A percentile compares a stretch with the other conserved stretches of the same genome.
Conservation (phyloP, 1,140 invertebrate species). For the Diploscapter pachys region DNA sequence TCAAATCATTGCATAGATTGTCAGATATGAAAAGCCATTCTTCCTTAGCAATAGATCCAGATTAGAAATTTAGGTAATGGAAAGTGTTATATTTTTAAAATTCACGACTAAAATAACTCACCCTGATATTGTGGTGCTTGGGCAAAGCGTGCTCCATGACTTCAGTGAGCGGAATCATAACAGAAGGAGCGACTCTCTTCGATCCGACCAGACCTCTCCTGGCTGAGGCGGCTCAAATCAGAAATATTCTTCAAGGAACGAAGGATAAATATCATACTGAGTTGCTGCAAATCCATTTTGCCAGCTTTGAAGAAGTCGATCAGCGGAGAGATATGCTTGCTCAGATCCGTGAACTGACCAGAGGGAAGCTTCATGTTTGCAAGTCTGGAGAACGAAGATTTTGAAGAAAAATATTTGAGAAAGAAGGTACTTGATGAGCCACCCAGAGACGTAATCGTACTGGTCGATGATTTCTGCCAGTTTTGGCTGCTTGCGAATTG, state of each 20-base stretch:
- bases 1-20: no score
- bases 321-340: not conserved
- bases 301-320: no score
- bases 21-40: no score
- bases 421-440: conserved; percentile 25
- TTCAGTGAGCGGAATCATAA: conserved; percentile 23
- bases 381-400: not conserved
- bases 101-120: no score
- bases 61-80: no score
- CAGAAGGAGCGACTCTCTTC: not conserved
- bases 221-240: no score
- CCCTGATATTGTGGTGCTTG: not conserved
- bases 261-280: no score
- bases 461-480: conserved; percentile 21
- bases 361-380: not conserved
- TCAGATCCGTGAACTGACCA: not conserved
- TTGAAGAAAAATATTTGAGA: not conserved
- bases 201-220: not conserved
- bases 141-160: conserved; percentile 22
- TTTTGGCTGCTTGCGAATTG: conserved; percentile 16
- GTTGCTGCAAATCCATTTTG: no score
- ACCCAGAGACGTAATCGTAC: conserved; percentile 31
- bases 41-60: no score
- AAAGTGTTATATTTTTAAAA: no score
- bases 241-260: no score